Evolutionary conservation across 1,140 invertebrate species (phyloP), one percentile per base, ranked within the genome.

Genomic region (Bombus sibiricus): DNA sequence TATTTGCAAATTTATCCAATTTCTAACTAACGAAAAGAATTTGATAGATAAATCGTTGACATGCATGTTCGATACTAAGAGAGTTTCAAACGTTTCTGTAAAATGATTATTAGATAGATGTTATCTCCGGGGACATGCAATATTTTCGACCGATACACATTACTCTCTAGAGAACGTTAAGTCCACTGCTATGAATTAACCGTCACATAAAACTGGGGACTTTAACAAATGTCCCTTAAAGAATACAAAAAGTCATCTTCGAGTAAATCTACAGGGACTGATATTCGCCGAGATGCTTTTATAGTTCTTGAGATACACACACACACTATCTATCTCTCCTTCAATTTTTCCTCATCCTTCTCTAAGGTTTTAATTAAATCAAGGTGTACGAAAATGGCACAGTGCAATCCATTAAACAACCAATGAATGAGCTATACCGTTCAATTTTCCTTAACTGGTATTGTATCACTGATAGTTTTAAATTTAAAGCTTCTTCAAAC

Each of bases 51-150:
- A 62, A 39, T n/a, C 47, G 34, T 53, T 22, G n/a, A 69, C 13
- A n/a, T 22, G 25, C 39, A 39, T 53, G 53, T 41, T 71, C 43
- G 64, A 32, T 59, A 18, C 8, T 32, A 34, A n/a, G 28, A 15
- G 13, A 15, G 47, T 32, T 37, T 10, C n/a, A 47, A 47, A 32
- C n/a, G 25, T 84, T 62, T 25, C 28, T 0, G 25, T 41, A 34
- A 72, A 84, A 84, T 72, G 66, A 84, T 84, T 79, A 79, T 78
- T 71, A 69, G 82, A 84, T 47, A 34, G 64, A 84, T 53, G 22
- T 53, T 53, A 22, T 76, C 75, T 71, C 39, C 28, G 1, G 53
- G 25, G 66, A 8, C 12, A 2, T 25, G 75, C 75, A 84, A 68
- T 62, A 71, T 76, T 79, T 32, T 76, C 32, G 59, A 53, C 81